Base-by-base conservation (phyloP, 2,797 vertebrate species). In the Simalia tracyae region DNA sequence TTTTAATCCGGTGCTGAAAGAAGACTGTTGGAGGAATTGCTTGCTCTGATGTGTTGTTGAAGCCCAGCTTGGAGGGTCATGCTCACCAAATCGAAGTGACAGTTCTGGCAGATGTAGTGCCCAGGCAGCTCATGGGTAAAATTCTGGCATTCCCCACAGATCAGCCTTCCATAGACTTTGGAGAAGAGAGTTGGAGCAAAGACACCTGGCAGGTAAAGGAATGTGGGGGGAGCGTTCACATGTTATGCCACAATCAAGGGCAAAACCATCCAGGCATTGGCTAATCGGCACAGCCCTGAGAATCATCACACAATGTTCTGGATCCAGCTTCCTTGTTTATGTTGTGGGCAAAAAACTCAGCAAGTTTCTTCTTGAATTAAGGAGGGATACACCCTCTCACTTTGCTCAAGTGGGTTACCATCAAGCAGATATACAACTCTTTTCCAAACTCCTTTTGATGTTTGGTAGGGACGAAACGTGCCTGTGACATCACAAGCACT, bases 151-250 rank as follows among this genome's bases (percentile, higher is more conserved):
- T 97, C 97, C 0, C 98, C 98, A 0, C 98, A 99, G 42, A 99
- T 97, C 96, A 99, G 95, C 96, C 97, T 98, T 84, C 98, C 98
- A 0, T 99, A 99, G 7, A 98, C 98, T 96, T 99, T 99, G 92
- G 98, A 98, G 96, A 99, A 99, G 46, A 99, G 95, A 0, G 98
- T 99, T 0, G 98, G 98, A 10, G 98, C 98, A 92, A 99, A 99
- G 85, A 98, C 98, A 60, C 98, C 98, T 99, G 96, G 0, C 7
- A 0, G 8, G 3, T 8, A 68, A 36, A n/a, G 54, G 24, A 54
- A 17, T 14, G 17, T 0, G 2, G 17, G 54, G 3, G 0, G 9
- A 61, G n/a, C 7, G 9, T 17, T 0, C 0, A 0, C 3, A 1
- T 0, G 8, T 2, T 8, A 42, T 76, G 72, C 88, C 17, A 19